These are phyloP conservation scores for Lichenostomus cassidix DNA, from an alignment of 2,113 vertebrate species.

Conservation along the genomic window DNA sequence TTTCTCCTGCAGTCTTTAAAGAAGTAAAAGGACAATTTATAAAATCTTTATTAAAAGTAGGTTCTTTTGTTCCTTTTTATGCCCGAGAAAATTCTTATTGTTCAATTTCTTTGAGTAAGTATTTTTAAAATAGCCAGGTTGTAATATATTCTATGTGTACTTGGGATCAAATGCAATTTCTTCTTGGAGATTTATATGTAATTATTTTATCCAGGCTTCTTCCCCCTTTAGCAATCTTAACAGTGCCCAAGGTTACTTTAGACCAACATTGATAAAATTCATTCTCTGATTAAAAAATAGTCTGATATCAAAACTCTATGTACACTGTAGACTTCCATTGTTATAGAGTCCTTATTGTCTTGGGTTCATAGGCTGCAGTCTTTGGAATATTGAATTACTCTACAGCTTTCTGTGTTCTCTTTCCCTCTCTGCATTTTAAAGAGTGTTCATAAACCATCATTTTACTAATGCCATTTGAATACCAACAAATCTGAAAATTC, in stretches of 20 bases:
- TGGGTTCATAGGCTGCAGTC: constrained; percentile 19
- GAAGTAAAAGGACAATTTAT: neutral
- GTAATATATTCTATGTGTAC: constrained; percentile 48
- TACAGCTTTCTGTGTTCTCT: neutral
- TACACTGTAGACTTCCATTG: constrained; percentile 35
- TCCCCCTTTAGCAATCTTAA: constrained; percentile 29
- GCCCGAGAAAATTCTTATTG: neutral
- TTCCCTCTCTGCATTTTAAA: constrained; percentile 19
- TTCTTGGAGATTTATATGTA: constrained; percentile 44
- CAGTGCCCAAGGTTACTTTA: constrained; percentile 47
- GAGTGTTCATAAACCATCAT: neutral
- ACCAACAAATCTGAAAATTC: neutral
- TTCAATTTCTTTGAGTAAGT: neutral
- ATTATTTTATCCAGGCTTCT: constrained; percentile 49
- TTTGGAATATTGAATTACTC: constrained; percentile 32
- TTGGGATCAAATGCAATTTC: constrained; percentile 56
- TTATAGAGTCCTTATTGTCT: constrained; percentile 39
- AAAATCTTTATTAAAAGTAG: neutral
- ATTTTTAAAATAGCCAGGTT: constrained; percentile 20
- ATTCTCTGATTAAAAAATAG: constrained; percentile 57
- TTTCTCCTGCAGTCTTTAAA: neutral
- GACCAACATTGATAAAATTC: constrained; percentile 54
- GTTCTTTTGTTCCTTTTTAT: neutral
- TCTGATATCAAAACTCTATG: constrained; percentile 32
- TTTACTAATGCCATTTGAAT: constrained; percentile 27